Evolutionary conservation across 2,113 vertebrate species (phyloP).

Genomic region (Phocoena sinus): DNA sequence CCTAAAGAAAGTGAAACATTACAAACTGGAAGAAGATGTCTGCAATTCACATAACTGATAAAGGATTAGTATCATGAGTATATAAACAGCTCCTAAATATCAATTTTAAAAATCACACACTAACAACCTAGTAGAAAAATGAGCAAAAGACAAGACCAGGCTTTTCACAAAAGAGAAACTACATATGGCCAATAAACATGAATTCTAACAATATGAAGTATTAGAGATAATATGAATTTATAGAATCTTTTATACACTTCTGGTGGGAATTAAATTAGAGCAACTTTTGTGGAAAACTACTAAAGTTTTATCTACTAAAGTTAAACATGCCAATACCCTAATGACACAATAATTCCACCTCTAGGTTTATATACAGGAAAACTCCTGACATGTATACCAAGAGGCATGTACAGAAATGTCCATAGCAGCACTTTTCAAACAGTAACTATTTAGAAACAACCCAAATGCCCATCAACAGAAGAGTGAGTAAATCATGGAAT

Average conservation of each 20-base stretch:
- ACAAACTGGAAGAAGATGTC: neutral
- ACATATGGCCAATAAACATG: neutral
- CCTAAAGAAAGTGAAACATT: neutral
- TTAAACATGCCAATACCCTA: neutral
- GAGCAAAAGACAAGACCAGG: neutral
- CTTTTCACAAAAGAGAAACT: neutral
- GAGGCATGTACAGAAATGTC: neutral
- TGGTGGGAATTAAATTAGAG: neutral
- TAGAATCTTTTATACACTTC: neutral
- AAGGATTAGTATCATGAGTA: neutral
- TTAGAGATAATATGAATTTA: neutral
- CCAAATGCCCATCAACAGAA: neutral
- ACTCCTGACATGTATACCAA: neutral
- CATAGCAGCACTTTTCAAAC: neutral
- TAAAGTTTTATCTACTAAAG: neutral
- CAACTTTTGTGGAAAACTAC: neutral
- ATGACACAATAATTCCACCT: neutral
- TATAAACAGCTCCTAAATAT: neutral
- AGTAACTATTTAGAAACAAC: neutral
- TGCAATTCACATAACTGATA: neutral
- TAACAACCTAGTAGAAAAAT: neutral
- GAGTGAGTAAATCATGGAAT: neutral
- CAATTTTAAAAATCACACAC: neutral
- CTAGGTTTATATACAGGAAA: neutral
- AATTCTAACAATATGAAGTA: neutral